Base-by-base conservation (phyloP, 2,797 vertebrate genomes). In the Acanthornis magna region DNA sequence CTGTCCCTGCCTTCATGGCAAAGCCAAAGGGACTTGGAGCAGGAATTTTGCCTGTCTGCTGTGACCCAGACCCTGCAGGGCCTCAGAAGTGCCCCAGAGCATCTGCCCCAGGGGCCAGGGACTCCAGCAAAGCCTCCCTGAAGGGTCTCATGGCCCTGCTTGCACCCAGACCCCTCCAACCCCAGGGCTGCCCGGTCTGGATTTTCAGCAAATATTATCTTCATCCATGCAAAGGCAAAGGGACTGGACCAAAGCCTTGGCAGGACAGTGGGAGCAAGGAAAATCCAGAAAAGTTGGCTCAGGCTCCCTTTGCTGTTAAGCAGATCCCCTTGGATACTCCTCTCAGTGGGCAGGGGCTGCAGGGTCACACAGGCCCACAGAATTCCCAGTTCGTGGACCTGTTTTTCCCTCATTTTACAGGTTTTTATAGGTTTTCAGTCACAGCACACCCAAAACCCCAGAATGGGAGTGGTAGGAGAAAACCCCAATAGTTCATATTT, bases 51-150 rank as follows among this genome's bases (percentile, higher is more conserved):
- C 82, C 53, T 60, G 34, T 53, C 26, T 34, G 9, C 5, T 45
- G 45, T 26, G 30, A n/a, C 40, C 25, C 57, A 63, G 25, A 20
- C 16, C 18, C 45, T 58, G 51, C 26, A n/a, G 34, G 30, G 34
- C 3, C 51, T 57, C 57, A 57, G 57, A 30, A n/a, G 23, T 74
- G 36, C 68, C 78, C 42, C 21, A 17, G 17, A 58, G 62, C 43
- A 32, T 23, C 32, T 47, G 30, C 13, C 1, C 2, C 0, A 1
- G 65, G 70, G 30, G 40, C 53, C 19, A 25, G 19, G 13, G 63
- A 13, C 58, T 58, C 16, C 71, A 80, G 76, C 38, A 53, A 54
- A 40, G 5, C 19, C 32, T n/a, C n/a, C 50, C 19, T 47, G 11
- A 80, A 63, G 16, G 42, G n/a, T 19, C 81, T 53, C 30, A 7